A percentile compares a stretch with the other conserved stretches of the same genome.
Conservation (phyloP, 2,113 vertebrate genomes). For the Dasyurus viverrinus region DNA sequence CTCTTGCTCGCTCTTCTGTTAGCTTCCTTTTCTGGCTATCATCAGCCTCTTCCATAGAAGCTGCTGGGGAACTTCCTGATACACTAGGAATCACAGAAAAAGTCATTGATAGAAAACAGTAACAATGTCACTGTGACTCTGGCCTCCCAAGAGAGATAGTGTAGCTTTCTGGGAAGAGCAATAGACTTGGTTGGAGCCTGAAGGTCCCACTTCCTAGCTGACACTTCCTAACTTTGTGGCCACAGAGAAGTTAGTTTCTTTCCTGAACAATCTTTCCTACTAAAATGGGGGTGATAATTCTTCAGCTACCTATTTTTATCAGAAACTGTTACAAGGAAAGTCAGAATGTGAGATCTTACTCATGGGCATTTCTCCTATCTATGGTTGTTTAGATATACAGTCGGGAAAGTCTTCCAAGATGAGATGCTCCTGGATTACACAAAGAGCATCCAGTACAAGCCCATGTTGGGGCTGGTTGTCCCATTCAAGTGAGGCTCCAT, state of each 20-base stretch:
- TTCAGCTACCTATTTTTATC: neutral
- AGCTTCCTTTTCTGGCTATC: conserved; percentile 68
- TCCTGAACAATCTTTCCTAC: neutral
- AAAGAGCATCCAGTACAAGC: neutral
- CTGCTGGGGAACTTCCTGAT: conserved; percentile 32
- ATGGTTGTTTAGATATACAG: neutral
- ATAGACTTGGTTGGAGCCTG: neutral
- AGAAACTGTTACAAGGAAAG: neutral
- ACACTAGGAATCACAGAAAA: conserved; percentile 63
- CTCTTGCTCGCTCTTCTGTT: conserved; percentile 79
- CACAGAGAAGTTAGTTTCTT: neutral
- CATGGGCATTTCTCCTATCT: neutral
- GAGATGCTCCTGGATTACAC: neutral
- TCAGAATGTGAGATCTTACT: neutral
- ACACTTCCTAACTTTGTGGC: neutral
- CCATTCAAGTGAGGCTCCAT: neutral
- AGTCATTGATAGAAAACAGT: conserved; percentile 51
- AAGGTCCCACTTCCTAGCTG: neutral
- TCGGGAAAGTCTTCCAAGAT: neutral
- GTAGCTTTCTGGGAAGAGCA: too few species aligned
- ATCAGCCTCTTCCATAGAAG: conserved; percentile 26
- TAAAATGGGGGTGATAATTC: neutral
- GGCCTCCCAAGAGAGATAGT: neutral
- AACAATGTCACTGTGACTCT: neutral
- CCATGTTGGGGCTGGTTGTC: neutral